Evolutionary conservation across 2,888 invertebrate species (phyloP).

Genomic region (Eupithecia vulgata): DNA sequence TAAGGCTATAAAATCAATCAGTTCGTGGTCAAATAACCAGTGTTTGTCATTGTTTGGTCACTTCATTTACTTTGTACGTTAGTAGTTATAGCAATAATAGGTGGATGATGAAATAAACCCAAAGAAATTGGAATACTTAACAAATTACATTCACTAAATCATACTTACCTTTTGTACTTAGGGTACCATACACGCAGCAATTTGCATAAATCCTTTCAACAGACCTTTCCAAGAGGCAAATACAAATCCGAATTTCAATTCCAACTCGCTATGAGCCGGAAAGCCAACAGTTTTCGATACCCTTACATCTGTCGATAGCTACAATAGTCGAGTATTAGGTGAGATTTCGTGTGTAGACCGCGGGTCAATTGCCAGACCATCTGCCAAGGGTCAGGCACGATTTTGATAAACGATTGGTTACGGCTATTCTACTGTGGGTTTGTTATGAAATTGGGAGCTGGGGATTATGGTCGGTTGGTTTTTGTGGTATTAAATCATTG

Average conservation of each 20-base stretch:
- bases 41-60: not conserved
- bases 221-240: constrained; percentile 3
- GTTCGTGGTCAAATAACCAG: not conserved
- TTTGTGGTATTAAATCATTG: constrained; percentile 1
- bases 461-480: constrained; percentile 7
- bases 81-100: not conserved
- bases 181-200: not conserved
- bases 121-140: not conserved
- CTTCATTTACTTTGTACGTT: not conserved
- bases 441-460: constrained; percentile 20
- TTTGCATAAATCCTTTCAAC: not conserved
- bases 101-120: not conserved
- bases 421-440: constrained; percentile 50
- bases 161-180: not conserved
- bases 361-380: constrained; percentile 78
- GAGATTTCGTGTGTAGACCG: constrained; percentile 67
- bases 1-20: too few species aligned
- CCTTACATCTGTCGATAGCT: constrained; percentile 38
- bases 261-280: constrained; percentile 25
- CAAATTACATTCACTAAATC: not conserved
- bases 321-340: constrained; percentile 60
- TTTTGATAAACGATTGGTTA: constrained; percentile 61
- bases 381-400: constrained; percentile 59
- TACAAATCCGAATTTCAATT: constrained; percentile 31
- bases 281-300: constrained; percentile 35